Evolutionary conservation across 2,113 vertebrate genomes (phyloP).

Genomic region (Silurus glanis): DNA sequence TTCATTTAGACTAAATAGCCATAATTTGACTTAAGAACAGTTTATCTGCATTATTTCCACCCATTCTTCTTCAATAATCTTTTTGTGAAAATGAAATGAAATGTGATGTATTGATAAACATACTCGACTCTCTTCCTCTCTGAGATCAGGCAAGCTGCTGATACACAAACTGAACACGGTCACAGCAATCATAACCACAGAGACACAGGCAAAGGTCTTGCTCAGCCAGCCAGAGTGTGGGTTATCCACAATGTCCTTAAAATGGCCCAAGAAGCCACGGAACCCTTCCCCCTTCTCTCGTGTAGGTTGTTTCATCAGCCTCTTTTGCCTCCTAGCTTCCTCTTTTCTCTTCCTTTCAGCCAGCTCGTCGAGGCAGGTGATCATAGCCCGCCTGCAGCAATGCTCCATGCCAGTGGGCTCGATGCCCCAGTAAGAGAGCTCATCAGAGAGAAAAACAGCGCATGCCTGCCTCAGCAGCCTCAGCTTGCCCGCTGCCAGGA

Average conservation of each 20-base stretch:
- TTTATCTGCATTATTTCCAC: neutral
- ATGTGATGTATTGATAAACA: constrained; percentile 49
- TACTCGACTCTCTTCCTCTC: constrained; percentile 87
- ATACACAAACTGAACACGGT: constrained; percentile 93
- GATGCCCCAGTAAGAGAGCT: constrained; percentile 93
- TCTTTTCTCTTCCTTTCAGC: constrained; percentile 76
- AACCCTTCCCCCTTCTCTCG: constrained; percentile 67
- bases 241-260: constrained; percentile 89
- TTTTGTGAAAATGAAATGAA: neutral
- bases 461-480: constrained; percentile 85
- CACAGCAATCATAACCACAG: constrained; percentile 87
- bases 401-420: constrained; percentile 84
- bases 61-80: neutral
- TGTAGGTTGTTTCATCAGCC: constrained; percentile 52
- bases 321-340: constrained; percentile 70
- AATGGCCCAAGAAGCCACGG: constrained; percentile 72
- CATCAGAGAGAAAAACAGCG: constrained; percentile 89
- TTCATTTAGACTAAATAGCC: neutral
- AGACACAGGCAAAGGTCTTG: constrained; percentile 92
- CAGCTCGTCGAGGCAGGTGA: constrained; percentile 79
- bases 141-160: constrained; percentile 92
- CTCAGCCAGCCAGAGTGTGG: constrained; percentile 88
- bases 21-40: neutral
- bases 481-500: constrained; percentile 88
- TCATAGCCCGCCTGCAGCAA: constrained; percentile 84